Evolutionary conservation across 92 coral and sea anemone species (phyloP), one percentile per base, ranked within the genome.

Genomic region (Muricea muricata): DNA sequence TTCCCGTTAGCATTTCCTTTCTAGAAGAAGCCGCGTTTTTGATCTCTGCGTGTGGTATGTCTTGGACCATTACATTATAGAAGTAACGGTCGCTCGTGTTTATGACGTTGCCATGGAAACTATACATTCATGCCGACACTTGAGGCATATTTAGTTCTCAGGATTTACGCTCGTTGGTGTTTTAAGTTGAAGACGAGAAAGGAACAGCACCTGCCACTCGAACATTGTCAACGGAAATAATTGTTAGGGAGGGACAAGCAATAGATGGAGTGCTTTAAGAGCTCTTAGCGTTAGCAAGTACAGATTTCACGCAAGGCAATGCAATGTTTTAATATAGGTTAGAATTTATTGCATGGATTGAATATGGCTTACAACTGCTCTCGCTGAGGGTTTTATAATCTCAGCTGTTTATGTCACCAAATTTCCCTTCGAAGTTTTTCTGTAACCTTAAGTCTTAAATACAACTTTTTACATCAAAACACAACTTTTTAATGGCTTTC

Each of bases 1-100:
- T 1, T 71, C 52, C 23, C 47, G 23, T 32, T 14, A 34, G 75
- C 24, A 33, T 71, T 39, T 71, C 78, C 78, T 71, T n/a, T 65
- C 26, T 42, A 21, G 29, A 50, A 71, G 78, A 21, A 35, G 78
- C 78, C 56, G 78, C 29, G 42, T 40, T 12, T 31, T 31, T 17
- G 26, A 37, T 18, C 78, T 0, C 42, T 7, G 78, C 57, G 56
- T 71, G 78, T 31, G 78, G 78, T 18, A 23, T 0, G 32, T 8
- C 14, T 71, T 26, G 57, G 78, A 14, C 42, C 20, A 40, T 71
- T 71, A 40, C 78, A 71, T 40, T 2, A 37, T 10, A 20, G 40
- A 68, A 18, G 12, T 55, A 20, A 40, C 55, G n/a, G 34, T 31
- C 35, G 13, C 60, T 68, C 21, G 14, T 34, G 26, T 68, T 68